Percentiles rank a stretch among this genome's conserved stretches.
These are phyloP conservation scores for Macrosoma leucophasiata DNA, from an alignment of 2,888 invertebrate species.

Conservation along the genomic window DNA sequence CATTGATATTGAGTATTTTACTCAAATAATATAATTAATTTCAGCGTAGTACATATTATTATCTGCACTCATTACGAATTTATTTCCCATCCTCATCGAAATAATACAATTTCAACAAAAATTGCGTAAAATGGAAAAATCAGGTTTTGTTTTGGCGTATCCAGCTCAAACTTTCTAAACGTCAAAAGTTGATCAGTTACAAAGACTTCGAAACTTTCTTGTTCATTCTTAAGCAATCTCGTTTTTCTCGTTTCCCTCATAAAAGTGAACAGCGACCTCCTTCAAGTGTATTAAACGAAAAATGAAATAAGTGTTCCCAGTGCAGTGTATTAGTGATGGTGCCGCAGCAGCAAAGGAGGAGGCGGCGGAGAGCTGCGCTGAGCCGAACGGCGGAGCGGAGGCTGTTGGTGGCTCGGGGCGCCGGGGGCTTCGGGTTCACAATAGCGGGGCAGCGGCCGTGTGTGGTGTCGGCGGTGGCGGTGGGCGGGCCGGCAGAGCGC, in stretches of 20 bases:
- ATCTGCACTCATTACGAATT: too few species aligned
- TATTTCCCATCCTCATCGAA: too few species aligned
- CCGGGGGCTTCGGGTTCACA: constrained; percentile 97
- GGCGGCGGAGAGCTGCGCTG: constrained; percentile 57
- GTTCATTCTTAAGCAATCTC: constrained; percentile 40
- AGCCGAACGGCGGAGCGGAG: constrained; percentile 80
- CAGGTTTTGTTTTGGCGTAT: constrained; percentile 28
- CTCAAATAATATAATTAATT: too few species aligned
- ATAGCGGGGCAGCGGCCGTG: constrained; percentile 98
- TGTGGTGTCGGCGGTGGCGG: constrained; percentile 93
- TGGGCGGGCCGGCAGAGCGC: constrained; percentile 88
- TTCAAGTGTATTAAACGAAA: background rate
- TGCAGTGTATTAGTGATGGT: constrained; percentile 49
- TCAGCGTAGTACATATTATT: too few species aligned
- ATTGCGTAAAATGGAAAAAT: constrained; percentile 24
- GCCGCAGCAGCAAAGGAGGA: constrained; percentile 65
- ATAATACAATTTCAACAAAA: background rate
- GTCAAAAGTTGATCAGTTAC: constrained; percentile 50
- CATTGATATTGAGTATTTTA: too few species aligned
- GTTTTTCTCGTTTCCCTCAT: constrained; percentile 60
- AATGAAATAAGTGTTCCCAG: too few species aligned
- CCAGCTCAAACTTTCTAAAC: constrained; percentile 57
- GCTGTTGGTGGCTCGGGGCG: constrained; percentile 89
- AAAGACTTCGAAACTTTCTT: constrained; percentile 59
- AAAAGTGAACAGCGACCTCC: constrained; percentile 11